Base-by-base conservation (phyloP, 2,113 vertebrate genomes). In the Nettapus auritus region DNA sequence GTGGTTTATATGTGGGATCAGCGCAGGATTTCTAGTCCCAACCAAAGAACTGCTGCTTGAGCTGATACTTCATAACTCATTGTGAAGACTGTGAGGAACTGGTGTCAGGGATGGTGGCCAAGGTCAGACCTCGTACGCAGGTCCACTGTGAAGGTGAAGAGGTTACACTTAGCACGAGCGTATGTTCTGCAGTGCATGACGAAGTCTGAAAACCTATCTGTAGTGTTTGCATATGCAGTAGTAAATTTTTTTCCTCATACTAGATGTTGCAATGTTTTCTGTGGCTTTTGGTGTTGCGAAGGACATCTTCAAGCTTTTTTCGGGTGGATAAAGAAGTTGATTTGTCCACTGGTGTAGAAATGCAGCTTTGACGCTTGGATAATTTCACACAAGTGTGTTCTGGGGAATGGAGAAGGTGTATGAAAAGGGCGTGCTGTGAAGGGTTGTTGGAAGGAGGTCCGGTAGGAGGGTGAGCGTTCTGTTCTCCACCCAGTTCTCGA, bases 191-290 rank as follows among this genome's bases (percentile, higher is more conserved):
- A 34, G 4, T 15, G 11, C 4, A 0, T 14, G 53, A 34, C 25
- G 56, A 70, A 80, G 75, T 42, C 34, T 40, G 29, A 77, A 48
- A 48, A 21, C 46, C 23, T 59, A 2, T 74, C 71, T 42, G 2
- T 62, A 55, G 10, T 23, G 4, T 28, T 77, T 81, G 7, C 1
- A 11, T 69, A n/a, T 40, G 14, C 29, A 3, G 4, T 22, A 68
- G 42, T 25, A 12, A 4, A 1, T 78, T 86, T 33, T 4, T 4
- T 7, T 21, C 26, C 9, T 2, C 4, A 0, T 22, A 38, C 6
- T 17, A 29, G 20, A 22, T 15, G 9, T 46, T 90, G 16, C 68
- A n/a, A 22, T 42, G 13, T 82, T 64, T 88, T 66, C 23, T 56
- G 0, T 79, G 81, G 6, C 22, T 69, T 55, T 66, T 57, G 48